Base-by-base conservation (phyloP, 2,888 invertebrate species). In the Abrostola tripartita region DNA sequence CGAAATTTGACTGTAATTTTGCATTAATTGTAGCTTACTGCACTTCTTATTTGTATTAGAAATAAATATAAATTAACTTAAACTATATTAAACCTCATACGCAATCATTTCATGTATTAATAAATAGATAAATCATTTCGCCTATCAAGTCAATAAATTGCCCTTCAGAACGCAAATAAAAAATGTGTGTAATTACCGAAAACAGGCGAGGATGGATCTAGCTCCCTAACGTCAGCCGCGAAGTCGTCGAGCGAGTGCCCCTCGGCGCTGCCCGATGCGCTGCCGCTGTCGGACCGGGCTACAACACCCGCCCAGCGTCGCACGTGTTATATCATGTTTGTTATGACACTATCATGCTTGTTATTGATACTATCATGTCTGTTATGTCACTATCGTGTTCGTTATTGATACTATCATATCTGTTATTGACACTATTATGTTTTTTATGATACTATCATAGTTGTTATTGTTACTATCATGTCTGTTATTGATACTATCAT, bases 261-360 rank as follows among this genome's bases (percentile, higher is more conserved):
- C 67, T 92, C 93, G 47, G 85, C 81, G 81, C 90, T 88, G 81
- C 88, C 89, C 65, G 88, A 77, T 42, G 88, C 88, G 79, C 93
- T 91, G 89, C 93, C 89, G 81, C 90, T 88, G 67, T 94, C 95
- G 82, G 95, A 95, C 59, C 93, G 91, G 76, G 94, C 95, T 95
- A 92, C 77, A 91, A 90, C 82, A 79, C 71, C 78, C 75, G 69
- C 49, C 37, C 56, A 41, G 44, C 37, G 38, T 10, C 5, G 5
- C 0, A 24, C 38, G 38, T 38, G 11, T 56, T 24, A 42, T 36
- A 40, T n/a, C n/a, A 7, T 42, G 36, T n/a, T 53, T 7, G 6
- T 36, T n/a, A 35, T 35, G 2, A 35, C 35, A n/a, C 10, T 51
- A 52, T 14, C 14, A 44, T 44, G 12, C 8, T 41, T 11, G 5